Evolutionary conservation across 1,140 invertebrate genomes (phyloP).

Genomic region (Pararge aegeria): DNA sequence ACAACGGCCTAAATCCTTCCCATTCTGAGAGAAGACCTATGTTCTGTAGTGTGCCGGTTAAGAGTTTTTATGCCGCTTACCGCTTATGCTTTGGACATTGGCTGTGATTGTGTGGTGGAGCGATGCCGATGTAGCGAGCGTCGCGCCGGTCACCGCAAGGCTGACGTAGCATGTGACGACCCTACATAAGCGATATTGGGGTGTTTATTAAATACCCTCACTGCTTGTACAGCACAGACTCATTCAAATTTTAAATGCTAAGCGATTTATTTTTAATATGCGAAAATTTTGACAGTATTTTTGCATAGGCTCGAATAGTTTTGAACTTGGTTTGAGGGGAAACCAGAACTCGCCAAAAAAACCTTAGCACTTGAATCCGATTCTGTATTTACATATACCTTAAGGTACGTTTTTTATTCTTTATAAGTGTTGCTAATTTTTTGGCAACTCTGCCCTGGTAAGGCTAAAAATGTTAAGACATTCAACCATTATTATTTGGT

Average conservation of each 20-base stretch:
- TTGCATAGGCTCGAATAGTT: background rate
- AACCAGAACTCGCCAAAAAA: no score
- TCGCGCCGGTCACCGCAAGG: constrained; percentile 54
- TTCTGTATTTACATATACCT: no score
- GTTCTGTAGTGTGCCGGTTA: no score
- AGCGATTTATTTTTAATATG: background rate
- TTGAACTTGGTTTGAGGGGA: no score
- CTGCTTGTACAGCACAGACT: constrained; percentile 17
- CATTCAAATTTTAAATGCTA: constrained; percentile 20
- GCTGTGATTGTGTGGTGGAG: constrained; percentile 40
- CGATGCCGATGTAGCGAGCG: constrained; percentile 50
- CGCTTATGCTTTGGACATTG: constrained; percentile 10
- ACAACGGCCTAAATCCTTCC: no score
- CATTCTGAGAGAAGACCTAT: no score
- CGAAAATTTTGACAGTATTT: background rate
- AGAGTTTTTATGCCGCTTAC: background rate
- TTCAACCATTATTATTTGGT: no score
- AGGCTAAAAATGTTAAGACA: no score
- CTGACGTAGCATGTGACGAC: constrained; percentile 62
- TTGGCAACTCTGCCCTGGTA: no score
- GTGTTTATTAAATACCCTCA: constrained; percentile 43
- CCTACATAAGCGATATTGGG: constrained; percentile 46
- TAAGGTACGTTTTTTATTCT: no score
- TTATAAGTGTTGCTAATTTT: no score
- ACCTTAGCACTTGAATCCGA: no score